Base-by-base conservation (phyloP, 2,888 invertebrate genomes). In the Biston betularia region DNA sequence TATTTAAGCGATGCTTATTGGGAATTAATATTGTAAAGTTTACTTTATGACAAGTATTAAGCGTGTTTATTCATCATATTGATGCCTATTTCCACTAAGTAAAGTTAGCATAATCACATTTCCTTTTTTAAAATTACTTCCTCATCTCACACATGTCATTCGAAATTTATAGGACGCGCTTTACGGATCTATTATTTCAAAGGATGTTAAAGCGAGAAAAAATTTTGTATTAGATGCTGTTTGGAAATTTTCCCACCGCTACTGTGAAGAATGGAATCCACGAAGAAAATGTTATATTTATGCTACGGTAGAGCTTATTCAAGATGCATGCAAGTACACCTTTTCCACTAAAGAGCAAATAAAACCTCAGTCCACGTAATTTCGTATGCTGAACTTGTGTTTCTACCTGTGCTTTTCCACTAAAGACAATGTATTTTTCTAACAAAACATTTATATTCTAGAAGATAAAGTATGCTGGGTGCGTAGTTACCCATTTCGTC, bases 401-500 rank as follows among this genome's bases (percentile, higher is more conserved):
- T 50, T 42, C n/a, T 55, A 48, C 49, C 40, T 58, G 10, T 66
- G 65, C 62, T 67, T 72, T 72, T 71, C 65, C 57, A 72, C 69
- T 66, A 74, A 69, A 72, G 60, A 62, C 64, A 48, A 69, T 67
- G 63, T 67, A 24, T 69, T 71, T 72, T 74, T 62, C 60, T 58
- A 65, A 46, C 55, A 57, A 53, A 55, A 61, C 40, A 67, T 68
- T 66, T 62, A 35, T 38, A 42, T 14, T 53, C 46, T 45, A 52
- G 40, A 57, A 60, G 34, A n/a, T 69, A 45, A 42, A 38, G 56
- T 70, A 74, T 74, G 68, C 72, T 59, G 48, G 59, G 33, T 56
- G 45, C 45, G 63, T 63, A 55, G 48, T 44, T 50, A 59, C 46
- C 45, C 44, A 49, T 52, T 54, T 54, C 44, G 40, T n/a, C 34